Base-by-base conservation (phyloP, 2,113 vertebrate species). In the Pluvialis apricaria region DNA sequence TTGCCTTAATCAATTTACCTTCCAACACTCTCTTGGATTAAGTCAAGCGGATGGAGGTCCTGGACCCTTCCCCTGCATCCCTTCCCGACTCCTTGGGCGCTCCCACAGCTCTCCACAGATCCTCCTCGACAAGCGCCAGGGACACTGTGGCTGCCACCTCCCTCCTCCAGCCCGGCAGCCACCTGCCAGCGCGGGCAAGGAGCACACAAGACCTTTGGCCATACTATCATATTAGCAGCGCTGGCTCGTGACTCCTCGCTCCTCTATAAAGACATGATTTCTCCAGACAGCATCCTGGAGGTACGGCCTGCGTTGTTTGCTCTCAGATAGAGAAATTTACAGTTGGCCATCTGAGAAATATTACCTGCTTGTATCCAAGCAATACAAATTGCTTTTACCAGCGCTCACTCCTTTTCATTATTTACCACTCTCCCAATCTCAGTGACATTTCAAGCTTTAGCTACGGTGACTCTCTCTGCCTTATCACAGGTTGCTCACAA, bases 131-230 rank as follows among this genome's bases (percentile, higher is more conserved):
- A 20, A 42, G 18, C 15, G 3, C 32, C 2, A 2, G 57, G 69
- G 87, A 44, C 82, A 51, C 5, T 2, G 73, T 0, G 10, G 58
- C 44, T 69, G 60, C 44, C 88, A 88, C 13, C 0, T 88, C 88
- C 62, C 91, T 75, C 5, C 52, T 58, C 16, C 92, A 82, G 83
- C 82, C 68, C 7, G 36, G 61, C 52, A 95, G 76, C 71, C 82
- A 62, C 79, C 82, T 72, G 84, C 45, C 88, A 88, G 71, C 5
- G 0, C 66, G 9, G 38, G 20, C 71, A 21, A 88, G 86, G 76
- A 88, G 76, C 92, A 84, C 82, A 29, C 57, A 25, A 70, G 86
- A 90, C 96, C 94, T 97, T 94, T 92, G 90, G 92, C 71, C 87
- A 60, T 5, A 10, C 21, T 3, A n/a, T 38, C 73, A 1, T 0